Evolutionary conservation across 1,140 invertebrate species (phyloP), one percentile per base, ranked within the genome.

Genomic region (Drosophila elegans): DNA sequence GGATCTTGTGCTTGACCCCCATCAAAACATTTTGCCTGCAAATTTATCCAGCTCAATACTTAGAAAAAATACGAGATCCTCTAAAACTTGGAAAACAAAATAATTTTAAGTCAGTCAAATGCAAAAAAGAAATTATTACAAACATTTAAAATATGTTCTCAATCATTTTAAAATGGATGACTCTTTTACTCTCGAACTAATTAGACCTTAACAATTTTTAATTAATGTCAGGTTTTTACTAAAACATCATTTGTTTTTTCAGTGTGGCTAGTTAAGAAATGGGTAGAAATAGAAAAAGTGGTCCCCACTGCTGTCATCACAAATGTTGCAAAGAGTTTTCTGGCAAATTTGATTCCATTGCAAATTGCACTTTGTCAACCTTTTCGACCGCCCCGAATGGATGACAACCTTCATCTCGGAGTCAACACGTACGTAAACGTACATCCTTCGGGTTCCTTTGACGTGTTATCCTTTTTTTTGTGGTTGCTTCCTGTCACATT

Each of bases 321-420:
- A 51, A 71, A 48, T 69, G 64, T 42, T 48, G 27, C 21, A 34
- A 46, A 48, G 52, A 71, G 42, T 71, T 57, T 68, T 57, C 61
- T 64, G 77, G 41, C 78, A 85, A 85, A 84, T 80, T 85, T 85
- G 80, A 84, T 85, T 85, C 78, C 81, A 85, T 85, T 46, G 73
- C 64, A 80, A 77, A 71, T 71, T 71, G 67, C 67, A 71, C 67
- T 71, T 67, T 57, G 67, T 71, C 67, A 71, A 57, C 67, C 64
- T 49, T 71, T 71, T 71, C 48, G 34, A 49, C 4, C 27, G 34
- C 29, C 16, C 36, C 39, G 44, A 66, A 52, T 52, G 25, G 67
- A 56, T 57, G 67, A 57, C 67, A 71, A 57, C 64, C 64, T 57
- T 71, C 67, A 36, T 71, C 64, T 57, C 51, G 67, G 52, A 71